A percentile compares a stretch with the other conserved stretches of the same genome.
phyloP scores from a whole-genome alignment of 2,797 vertebrate genomes.

The Argentina silus region DNA sequence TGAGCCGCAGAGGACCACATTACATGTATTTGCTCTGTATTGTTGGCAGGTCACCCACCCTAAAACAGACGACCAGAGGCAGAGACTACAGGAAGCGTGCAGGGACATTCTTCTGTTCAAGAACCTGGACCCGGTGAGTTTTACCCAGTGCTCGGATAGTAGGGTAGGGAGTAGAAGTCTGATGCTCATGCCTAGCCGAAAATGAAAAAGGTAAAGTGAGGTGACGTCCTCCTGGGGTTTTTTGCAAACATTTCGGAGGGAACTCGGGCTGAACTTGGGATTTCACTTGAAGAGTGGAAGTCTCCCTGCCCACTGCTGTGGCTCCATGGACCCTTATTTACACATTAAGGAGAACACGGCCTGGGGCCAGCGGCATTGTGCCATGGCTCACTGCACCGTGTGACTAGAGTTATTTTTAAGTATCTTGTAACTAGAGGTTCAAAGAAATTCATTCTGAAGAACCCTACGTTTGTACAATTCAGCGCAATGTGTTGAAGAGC shows the following conservation, averaged over 20 bases:
- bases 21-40: conserved; percentile 17
- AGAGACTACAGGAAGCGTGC: conserved; percentile 96
- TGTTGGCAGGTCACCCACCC: conserved; percentile 90
- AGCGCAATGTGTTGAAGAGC: not conserved
- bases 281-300: too few relatives aligned
- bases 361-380: conserved; percentile 31
- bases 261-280: too few relatives aligned
- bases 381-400: conserved; percentile 27
- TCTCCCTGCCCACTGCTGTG: not conserved
- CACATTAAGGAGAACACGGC: conserved; percentile 33
- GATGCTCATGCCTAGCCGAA: too few relatives aligned
- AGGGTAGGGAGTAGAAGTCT: too few relatives aligned
- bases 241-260: too few relatives aligned
- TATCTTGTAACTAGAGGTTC: not conserved
- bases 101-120: conserved; percentile 98
- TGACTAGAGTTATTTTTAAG: conserved; percentile 25
- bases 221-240: too few relatives aligned
- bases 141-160: too few relatives aligned
- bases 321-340: conserved; percentile 22
- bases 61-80: conserved; percentile 98
- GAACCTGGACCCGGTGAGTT: conserved; percentile 91
- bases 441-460: not conserved
- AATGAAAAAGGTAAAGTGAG: too few relatives aligned
- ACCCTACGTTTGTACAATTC: not conserved
- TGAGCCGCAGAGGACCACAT: too few relatives aligned